These are phyloP conservation scores for Lasioglossum marginatum DNA, from an alignment of 2,888 invertebrate species.

Conservation along the genomic window DNA sequence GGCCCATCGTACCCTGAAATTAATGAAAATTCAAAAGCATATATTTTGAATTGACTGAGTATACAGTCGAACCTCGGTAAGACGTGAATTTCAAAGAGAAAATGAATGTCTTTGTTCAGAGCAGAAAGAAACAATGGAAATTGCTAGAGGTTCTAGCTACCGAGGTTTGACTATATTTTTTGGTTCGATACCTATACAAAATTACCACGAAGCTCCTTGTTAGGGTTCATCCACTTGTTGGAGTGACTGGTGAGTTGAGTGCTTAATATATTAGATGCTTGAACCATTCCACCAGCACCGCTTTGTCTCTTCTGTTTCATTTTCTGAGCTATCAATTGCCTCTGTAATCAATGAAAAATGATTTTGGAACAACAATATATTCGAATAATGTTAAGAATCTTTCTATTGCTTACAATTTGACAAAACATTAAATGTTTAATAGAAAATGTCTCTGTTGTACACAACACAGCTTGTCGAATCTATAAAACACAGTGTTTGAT, in stretches of 20 bases:
- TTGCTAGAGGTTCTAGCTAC: not conserved
- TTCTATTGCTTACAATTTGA: not conserved
- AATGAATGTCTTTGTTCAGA: not conserved
- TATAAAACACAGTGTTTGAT: not conserved
- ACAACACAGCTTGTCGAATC: not conserved
- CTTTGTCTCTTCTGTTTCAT: constrained; percentile 94
- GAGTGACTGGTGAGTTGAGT: constrained; percentile 88
- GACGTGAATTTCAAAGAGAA: not conserved
- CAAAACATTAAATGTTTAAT: not conserved
- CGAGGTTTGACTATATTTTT: not conserved
- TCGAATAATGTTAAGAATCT: not conserved
- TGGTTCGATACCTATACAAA: not conserved
- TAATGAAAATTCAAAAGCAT: not conserved
- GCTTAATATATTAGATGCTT: constrained; percentile 92
- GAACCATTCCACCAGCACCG: constrained; percentile 91
- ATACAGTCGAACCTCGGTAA: not conserved
- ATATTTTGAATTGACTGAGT: not conserved
- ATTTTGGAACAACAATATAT: not conserved
- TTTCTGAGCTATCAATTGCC: constrained; percentile 95
- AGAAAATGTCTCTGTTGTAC: not conserved
- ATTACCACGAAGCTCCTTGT: constrained; percentile 88
- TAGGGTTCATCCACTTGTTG: constrained; percentile 88
- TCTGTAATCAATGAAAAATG: constrained; percentile 84
- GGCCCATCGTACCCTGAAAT: constrained; percentile 93
- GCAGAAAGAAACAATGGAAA: not conserved